Evolutionary conservation across 2,888 invertebrate genomes (phyloP).

Genomic region (Andrena flavipes): DNA sequence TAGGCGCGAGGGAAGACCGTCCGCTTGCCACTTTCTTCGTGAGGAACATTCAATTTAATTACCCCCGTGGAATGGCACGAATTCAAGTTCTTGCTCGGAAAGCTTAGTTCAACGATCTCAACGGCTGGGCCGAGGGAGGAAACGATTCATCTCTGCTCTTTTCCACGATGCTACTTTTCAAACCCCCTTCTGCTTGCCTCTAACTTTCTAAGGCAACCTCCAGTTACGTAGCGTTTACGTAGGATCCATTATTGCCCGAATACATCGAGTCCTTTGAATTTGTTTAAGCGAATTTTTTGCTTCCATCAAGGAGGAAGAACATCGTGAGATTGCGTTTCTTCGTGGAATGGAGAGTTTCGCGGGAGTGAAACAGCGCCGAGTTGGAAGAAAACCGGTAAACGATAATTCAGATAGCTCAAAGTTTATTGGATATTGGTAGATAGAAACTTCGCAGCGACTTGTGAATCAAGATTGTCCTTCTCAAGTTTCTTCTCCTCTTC

Average conservation of each 20-base stretch:
- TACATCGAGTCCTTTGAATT: slow-evolving; percentile 2
- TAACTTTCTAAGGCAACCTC: slow-evolving; percentile 23
- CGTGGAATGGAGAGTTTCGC: background rate
- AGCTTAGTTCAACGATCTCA: slow-evolving; percentile 42
- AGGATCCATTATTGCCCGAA: slow-evolving; percentile 4
- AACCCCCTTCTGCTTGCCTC: background rate
- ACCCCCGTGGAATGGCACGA: slow-evolving; percentile 58
- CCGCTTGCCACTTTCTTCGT: slow-evolving; percentile 68
- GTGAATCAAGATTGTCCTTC: background rate
- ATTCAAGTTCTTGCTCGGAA: slow-evolving; percentile 52
- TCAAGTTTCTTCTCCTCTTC: background rate
- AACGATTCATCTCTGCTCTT: slow-evolving; percentile 64
- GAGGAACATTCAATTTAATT: slow-evolving; percentile 72
- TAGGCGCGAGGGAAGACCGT: slow-evolving; percentile 45
- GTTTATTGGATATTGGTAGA: background rate
- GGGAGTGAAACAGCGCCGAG: background rate
- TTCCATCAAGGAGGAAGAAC: background rate
- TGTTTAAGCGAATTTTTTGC: slow-evolving; percentile 2
- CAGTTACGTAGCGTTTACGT: slow-evolving; percentile 19
- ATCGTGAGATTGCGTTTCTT: background rate
- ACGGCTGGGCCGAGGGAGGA: slow-evolving; percentile 15
- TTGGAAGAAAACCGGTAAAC: background rate
- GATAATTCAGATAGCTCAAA: background rate
- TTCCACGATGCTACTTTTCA: slow-evolving; percentile 46
- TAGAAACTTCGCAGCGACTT: background rate